Conservation (phyloP, 1,140 invertebrate species). For the Cotesia vestalis region DNA sequence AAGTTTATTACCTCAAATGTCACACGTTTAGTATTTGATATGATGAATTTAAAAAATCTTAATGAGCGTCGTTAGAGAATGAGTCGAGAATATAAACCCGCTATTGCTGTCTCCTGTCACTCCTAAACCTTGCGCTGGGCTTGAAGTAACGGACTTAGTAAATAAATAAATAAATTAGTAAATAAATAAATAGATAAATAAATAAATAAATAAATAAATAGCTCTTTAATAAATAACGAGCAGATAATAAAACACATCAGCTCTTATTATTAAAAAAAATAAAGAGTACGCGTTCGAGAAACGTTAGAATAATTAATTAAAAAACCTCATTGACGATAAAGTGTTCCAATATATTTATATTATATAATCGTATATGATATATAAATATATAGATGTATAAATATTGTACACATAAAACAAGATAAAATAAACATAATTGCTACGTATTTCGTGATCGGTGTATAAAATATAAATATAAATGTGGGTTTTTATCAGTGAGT, state of each 20-base stretch:
- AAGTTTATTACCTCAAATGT: neutral
- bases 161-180: constrained; percentile 25
- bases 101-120: constrained; percentile 33
- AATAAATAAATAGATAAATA: constrained; percentile 11
- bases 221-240: neutral
- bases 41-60: constrained; percentile 9
- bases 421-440: neutral
- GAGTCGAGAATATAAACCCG: constrained; percentile 33
- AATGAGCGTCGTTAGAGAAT: constrained; percentile 34
- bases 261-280: neutral
- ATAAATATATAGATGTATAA: constrained; percentile 17
- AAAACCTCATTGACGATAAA: constrained; percentile 38
- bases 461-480: neutral
- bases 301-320: constrained; percentile 28
- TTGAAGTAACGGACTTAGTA: constrained; percentile 28
- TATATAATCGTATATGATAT: neutral
- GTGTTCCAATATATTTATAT: constrained; percentile 36
- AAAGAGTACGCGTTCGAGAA: constrained; percentile 20
- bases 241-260: neutral
- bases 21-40: neutral
- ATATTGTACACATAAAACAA: constrained; percentile 26
- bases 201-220: constrained; percentile 5
- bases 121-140: constrained; percentile 35
- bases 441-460: neutral
- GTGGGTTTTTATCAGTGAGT: neutral